A percentile compares a stretch with the other conserved stretches of the same genome.
phyloP scores from a whole-genome alignment of 2,888 invertebrate genomes.

The Silvanus unidentatus region DNA sequence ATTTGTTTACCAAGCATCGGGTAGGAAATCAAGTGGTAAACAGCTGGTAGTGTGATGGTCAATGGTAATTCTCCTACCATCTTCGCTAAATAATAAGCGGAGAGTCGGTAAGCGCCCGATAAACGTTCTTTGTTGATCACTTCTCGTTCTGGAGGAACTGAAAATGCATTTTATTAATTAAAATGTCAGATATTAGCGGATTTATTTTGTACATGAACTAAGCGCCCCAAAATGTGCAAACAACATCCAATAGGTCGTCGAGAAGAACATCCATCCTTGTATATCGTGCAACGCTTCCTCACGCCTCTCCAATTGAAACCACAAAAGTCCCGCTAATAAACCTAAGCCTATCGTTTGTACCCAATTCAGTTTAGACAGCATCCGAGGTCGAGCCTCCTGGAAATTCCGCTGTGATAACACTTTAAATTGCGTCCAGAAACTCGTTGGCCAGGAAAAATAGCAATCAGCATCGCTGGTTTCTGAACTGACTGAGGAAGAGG shows the following conservation, averaged over 20 bases:
- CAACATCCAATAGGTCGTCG: conserved; percentile 77
- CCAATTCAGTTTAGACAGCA: conserved; percentile 73
- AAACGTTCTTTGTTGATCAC: conserved; percentile 74
- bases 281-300: conserved; percentile 72
- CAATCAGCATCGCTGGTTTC: conserved; percentile 56
- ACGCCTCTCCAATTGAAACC: conserved; percentile 70
- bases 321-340: conserved; percentile 66
- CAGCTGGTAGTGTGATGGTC: conserved; percentile 66
- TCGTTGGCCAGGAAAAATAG: conserved; percentile 65
- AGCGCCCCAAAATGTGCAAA: conserved; percentile 73
- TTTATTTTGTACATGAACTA: conserved; percentile 58
- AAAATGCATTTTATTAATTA: conserved; percentile 20
- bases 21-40: conserved; percentile 71
- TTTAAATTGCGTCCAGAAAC: conserved; percentile 72
- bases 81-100: conserved; percentile 76
- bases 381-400: conserved; percentile 66
- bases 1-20: conserved; percentile 57
- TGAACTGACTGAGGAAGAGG: conserved; percentile 58
- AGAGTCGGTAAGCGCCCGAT: conserved; percentile 71
- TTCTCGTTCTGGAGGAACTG: conserved; percentile 73
- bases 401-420: conserved; percentile 71
- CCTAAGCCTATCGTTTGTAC: conserved; percentile 68
- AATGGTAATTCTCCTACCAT: conserved; percentile 75
- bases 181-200: neutral
- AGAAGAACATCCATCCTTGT: conserved; percentile 81